A percentile compares a stretch with the other conserved stretches of the same genome.
Evolutionary conservation across 2,888 invertebrate genomes (phyloP).

Genomic region (Agrilus cyanescens): DNA sequence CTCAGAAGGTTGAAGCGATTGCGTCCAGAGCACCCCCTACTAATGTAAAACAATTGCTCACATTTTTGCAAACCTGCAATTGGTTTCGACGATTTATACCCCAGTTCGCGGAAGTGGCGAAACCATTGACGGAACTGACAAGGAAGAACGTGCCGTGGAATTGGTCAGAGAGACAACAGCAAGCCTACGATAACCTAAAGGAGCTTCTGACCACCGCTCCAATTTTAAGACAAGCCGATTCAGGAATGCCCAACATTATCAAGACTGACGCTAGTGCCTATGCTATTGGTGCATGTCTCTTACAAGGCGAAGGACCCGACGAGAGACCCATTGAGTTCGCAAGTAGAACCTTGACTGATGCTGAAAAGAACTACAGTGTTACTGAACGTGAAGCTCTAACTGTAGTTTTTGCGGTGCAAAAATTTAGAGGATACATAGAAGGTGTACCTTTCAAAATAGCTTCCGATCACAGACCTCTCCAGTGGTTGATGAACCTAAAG

Average conservation of each 20-base stretch:
- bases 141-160: constrained; percentile 8
- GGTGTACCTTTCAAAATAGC: constrained; percentile 24
- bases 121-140: constrained; percentile 12
- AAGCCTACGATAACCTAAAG: constrained; percentile 15
- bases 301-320: constrained; percentile 15
- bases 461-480: constrained; percentile 36
- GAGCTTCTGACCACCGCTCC: constrained; percentile 14
- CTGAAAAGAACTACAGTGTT: constrained; percentile 19
- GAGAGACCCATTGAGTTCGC: constrained; percentile 20
- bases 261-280: constrained; percentile 20
- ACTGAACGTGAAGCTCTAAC: constrained; percentile 21
- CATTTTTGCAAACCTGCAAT: constrained; percentile 16
- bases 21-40: constrained; percentile 5
- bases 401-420: constrained; percentile 25
- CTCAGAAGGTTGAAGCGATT: constrained; percentile 16
- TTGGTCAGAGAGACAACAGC: constrained; percentile 9
- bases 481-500: constrained; percentile 32
- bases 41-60: constrained; percentile 14
- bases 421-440: constrained; percentile 32
- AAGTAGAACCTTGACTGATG: constrained; percentile 17
- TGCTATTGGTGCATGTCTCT: constrained; percentile 16
- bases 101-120: constrained; percentile 11
- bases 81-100: constrained; percentile 15
- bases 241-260: constrained; percentile 15
- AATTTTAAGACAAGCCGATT: constrained; percentile 16